Evolutionary conservation across 2,797 vertebrate genomes (phyloP), one percentile per base, ranked within the genome.

Genomic region (Huso huso): DNA sequence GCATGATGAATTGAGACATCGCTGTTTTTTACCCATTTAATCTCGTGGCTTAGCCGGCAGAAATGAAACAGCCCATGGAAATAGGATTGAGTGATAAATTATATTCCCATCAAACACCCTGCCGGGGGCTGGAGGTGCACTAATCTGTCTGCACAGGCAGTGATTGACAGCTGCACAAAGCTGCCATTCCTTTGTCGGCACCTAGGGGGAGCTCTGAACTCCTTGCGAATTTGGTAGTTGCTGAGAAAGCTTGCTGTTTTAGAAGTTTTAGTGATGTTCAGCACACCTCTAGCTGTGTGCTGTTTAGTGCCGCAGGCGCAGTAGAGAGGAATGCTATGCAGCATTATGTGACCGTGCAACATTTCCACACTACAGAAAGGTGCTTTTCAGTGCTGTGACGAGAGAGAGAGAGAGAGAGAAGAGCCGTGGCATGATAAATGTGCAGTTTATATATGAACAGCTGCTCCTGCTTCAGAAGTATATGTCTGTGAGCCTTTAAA

Each of bases 51-150:
- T 70, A 60, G 70, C 76, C 51, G 70, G 73, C 71, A 61, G 68
- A 79, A 76, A 68, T 82, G 76, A 82, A 80, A 84, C 77, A 80
- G 74, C 64, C 74, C 78, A 74, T 79, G 77, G 79, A 85, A 81
- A 85, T 80, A 73, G 79, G 70, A 83, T 81, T 80, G 78, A 82
- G 79, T 80, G 78, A 76, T 81, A 87, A 89, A 89, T 85, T 88
- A 79, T 88, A 86, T 62, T 62, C 83, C 67, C 77, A 76, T 63
- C 64, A 73, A 75, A 75, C 76, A 77, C 77, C 81, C 79, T 83
- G 74, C 74, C 81, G 82, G 84, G 84, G 82, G 79, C 82, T 85
- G 84, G 86, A 86, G 86, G 84, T 86, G 85, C 77, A 74, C 78
- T 77, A 79, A 76, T 64, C 50, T 70, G 71, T 80, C 77, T 74